phyloP scores from a whole-genome alignment of 1,140 invertebrate genomes.

The Phocides pigmalion region DNA sequence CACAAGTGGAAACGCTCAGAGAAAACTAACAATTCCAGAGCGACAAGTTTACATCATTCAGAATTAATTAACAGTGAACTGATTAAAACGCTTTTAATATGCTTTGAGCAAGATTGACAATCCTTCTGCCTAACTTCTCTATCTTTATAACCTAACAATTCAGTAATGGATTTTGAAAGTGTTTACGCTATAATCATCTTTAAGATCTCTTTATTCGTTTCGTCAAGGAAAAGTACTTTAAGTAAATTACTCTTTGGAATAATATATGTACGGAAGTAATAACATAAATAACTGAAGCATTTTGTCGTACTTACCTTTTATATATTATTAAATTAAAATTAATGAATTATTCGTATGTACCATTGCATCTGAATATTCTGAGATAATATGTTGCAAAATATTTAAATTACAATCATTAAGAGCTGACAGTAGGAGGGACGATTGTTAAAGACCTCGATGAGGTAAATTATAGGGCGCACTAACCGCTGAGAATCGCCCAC shows the following conservation, averaged over 20 bases:
- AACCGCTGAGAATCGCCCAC: conserved; percentile 18
- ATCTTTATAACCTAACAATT: too few species aligned
- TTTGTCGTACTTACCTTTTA: too few species aligned
- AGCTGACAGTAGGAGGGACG: conserved; percentile 29
- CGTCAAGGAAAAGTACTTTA: too few species aligned
- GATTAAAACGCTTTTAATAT: too few species aligned
- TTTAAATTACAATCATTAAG: conserved; percentile 31
- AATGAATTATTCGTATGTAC: not conserved
- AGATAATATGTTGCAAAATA: conserved; percentile 24
- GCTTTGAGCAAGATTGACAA: too few species aligned
- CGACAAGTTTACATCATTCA: conserved; percentile 26
- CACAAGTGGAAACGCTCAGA: conserved; percentile 28
- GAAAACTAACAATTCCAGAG: conserved; percentile 31
- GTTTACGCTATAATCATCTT: too few species aligned
- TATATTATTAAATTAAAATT: not conserved
- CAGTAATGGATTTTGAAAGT: too few species aligned
- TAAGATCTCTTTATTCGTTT: too few species aligned
- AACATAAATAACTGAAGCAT: too few species aligned
- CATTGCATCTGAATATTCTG: not conserved
- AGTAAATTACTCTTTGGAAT: too few species aligned
- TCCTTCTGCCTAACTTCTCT: too few species aligned
- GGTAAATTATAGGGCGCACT: conserved; percentile 28
- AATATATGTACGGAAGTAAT: too few species aligned
- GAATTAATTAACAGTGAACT: conserved; percentile 25
- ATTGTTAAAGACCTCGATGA: conserved; percentile 30